Evolutionary conservation across 2,888 invertebrate species (phyloP).

Genomic region (Rhingia rostrata): DNA sequence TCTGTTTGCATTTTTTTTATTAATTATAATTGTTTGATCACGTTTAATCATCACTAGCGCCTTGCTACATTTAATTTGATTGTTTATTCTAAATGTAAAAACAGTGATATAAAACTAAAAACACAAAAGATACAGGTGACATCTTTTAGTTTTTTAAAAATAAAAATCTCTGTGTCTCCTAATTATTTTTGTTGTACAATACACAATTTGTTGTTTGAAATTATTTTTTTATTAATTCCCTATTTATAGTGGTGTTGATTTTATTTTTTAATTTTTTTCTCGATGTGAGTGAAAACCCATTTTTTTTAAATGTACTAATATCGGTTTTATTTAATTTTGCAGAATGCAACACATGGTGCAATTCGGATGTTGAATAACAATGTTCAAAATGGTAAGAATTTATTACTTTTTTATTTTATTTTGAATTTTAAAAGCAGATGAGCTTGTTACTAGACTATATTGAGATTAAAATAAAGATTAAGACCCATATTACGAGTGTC

Average conservation of each 20-base stretch:
- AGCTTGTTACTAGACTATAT: no score
- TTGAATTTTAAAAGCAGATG: background rate
- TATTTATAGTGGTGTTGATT: conserved; percentile 52
- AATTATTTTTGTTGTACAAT: conserved; percentile 63
- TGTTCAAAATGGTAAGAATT: conserved; percentile 77
- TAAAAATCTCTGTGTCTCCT: conserved; percentile 61
- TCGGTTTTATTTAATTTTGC: conserved; percentile 77
- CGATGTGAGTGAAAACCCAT: conserved; percentile 15
- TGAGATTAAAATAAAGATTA: no score
- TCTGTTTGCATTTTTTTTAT: conserved; percentile 56
- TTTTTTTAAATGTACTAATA: conserved; percentile 33
- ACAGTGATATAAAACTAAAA: conserved; percentile 28
- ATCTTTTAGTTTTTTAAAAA: conserved; percentile 28
- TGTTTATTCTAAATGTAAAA: conserved; percentile 12
- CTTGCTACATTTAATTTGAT: conserved; percentile 41
- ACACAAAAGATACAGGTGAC: conserved; percentile 27
- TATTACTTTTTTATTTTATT: background rate
- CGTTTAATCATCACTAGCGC: conserved; percentile 47
- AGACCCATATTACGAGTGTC: no score
- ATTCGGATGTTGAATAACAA: conserved; percentile 78
- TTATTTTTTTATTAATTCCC: conserved; percentile 45
- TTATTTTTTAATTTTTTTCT: conserved; percentile 19
- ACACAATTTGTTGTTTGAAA: conserved; percentile 62
- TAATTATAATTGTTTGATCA: conserved; percentile 44
- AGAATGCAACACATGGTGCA: conserved; percentile 84